Evolutionary conservation across 2,888 invertebrate species (phyloP), one percentile per base, ranked within the genome.

Genomic region (Drosophila austrosaltans): DNA sequence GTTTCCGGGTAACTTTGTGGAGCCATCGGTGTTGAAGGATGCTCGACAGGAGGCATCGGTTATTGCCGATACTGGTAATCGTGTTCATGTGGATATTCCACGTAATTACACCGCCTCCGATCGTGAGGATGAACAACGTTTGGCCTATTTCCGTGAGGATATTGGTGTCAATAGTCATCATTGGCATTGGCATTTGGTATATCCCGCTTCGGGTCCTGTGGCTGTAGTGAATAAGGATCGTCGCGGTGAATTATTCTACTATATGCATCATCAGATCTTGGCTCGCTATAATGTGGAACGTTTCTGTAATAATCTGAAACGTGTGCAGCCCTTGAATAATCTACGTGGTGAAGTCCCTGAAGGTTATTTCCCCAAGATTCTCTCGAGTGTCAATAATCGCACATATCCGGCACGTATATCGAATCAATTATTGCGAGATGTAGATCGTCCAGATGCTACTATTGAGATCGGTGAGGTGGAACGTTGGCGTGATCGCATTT

Each of bases 121-220:
- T 75, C 86, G 93, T 2, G 96, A 97, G 83, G 95, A 95, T 1
- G 97, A 97, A 85, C 97, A 97, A 91, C 94, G 95, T 4, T 91
- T 96, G 71, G 96, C 96, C 36, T 97, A 97, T 92, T 97, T 96
- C 94, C 94, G 97, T 48, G 97, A 97, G 91, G 97, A 97, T 91
- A 93, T 97, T 72, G 97, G 96, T 76, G 93, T 97, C 81, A 97
- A 97, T 92, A 94, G 96, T 61, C 97, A 97, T 91, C 97, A 97
- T 91, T 97, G 97, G 97, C 97, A 97, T 90, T 97, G 97, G 97
- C 97, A 97, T 92, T 93, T 97, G 78, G 97, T 97, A 1, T 97
- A 97, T 90, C 97, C 97, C 0, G 95, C 95, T 90, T 94, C 95
- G 66, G 94, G 95, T 0, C 93, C 94, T 20, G 87, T 90, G 12